Conservation (phyloP, 2,113 vertebrate species). For the Perognathus longimembris region DNA sequence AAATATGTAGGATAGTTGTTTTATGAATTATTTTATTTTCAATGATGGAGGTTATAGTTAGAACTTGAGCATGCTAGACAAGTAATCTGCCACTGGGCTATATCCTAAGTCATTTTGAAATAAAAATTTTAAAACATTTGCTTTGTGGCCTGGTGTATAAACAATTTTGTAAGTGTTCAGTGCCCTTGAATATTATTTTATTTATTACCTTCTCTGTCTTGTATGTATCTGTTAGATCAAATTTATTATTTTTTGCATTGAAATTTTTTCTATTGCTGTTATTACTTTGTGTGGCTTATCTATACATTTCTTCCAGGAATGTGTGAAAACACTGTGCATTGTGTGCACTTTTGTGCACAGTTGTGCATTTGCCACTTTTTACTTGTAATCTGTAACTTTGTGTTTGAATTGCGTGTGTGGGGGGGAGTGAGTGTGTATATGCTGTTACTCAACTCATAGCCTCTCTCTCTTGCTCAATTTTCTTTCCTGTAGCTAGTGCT, state of each 20-base stretch:
- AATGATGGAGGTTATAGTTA: background rate
- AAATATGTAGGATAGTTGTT: background rate
- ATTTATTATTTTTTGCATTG: conserved; percentile 10
- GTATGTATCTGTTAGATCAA: background rate
- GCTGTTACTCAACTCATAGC: no score
- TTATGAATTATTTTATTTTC: background rate
- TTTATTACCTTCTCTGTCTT: background rate
- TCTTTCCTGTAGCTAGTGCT: no score
- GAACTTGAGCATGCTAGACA: no score
- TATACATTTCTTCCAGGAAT: background rate
- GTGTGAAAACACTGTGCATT: background rate
- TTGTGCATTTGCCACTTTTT: conserved; percentile 26
- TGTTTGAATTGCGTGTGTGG: no score
- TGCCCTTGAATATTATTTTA: background rate
- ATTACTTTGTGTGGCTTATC: conserved; percentile 3
- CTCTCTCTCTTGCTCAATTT: no score
- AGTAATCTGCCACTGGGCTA: no score
- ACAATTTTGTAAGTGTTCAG: background rate
- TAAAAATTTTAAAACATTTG: no score
- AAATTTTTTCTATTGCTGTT: background rate
- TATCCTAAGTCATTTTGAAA: no score
- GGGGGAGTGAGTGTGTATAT: no score
- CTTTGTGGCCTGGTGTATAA: background rate
- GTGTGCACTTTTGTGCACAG: no score
- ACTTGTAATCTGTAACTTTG: background rate